Percentiles rank a stretch among this genome's conserved stretches.
Conservation (phyloP, 2,797 vertebrate species). For the Rhinella marina region DNA sequence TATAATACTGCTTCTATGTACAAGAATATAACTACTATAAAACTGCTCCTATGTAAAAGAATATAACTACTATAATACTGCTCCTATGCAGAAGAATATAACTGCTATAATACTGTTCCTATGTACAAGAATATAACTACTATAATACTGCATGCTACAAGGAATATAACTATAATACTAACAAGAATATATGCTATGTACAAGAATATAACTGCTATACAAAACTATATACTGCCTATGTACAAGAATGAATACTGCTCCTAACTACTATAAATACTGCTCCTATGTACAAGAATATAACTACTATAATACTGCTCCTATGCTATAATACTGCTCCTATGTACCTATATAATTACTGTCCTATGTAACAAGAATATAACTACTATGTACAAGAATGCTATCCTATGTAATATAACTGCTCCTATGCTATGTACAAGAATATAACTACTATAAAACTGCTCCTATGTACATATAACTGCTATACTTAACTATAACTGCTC, state of each 20-base stretch:
- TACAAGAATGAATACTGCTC: too few relatives aligned
- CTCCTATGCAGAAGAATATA: not conserved
- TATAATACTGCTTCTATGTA: not conserved
- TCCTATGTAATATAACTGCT: not conserved
- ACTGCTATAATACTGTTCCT: not conserved
- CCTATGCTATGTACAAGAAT: not conserved
- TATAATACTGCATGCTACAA: too few relatives aligned
- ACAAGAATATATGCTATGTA: too few relatives aligned
- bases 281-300: too few relatives aligned
- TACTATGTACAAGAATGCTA: not conserved
- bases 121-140: constrained; percentile 16
- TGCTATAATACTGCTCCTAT: not conserved
- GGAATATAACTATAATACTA: too few relatives aligned
- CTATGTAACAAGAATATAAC: too few relatives aligned
- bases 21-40: constrained; percentile 25
- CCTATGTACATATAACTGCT: constrained; percentile 7
- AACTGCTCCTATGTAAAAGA: not conserved
- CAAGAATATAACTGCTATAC: not conserved
- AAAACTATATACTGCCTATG: too few relatives aligned
- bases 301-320: not conserved
- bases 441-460: not conserved
- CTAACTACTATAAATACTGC: too few relatives aligned
- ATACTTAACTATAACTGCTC: too few relatives aligned
- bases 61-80: constrained; percentile 7
- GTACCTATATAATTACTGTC: not conserved